Evolutionary conservation across 2,888 invertebrate genomes (phyloP), one percentile per base, ranked within the genome.

Genomic region (Diabrotica balteata): DNA sequence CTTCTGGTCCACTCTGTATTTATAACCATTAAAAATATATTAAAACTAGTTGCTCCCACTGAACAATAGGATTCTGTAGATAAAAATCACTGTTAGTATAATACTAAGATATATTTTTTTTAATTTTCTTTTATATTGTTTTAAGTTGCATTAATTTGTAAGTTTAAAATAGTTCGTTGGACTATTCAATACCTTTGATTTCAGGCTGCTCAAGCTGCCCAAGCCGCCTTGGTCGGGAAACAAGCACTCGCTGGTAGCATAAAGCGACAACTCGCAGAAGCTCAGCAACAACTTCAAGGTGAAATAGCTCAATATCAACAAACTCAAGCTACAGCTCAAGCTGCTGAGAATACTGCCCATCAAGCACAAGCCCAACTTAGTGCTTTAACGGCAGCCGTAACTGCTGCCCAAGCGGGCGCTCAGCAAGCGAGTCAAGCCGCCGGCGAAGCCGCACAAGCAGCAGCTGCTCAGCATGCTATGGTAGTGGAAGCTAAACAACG

Each of bases 281-380:
- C 90, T 0, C 89, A 90, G 77, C 87, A 87, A 0, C 87, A 86
- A 0, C 86, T 91, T 4, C 88, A 90, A 73, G 87, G 87, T 2
- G 92, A 92, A 77, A 86, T 89, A 73, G 86, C 87, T 80, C 92
- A 92, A 82, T 82, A 91, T 72, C 89, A 89, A 72, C 89, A 91
- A 64, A 90, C 92, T 7, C 90, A 91, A 80, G 84, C 90, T 64
- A 83, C 92, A 0, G 89, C 91, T 0, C 88, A 88, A 62, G 84
- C 91, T 0, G 90, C 92, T 0, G 89, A 90, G 47, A 88, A 90
- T 75, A 86, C 91, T 0, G 90, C 91, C 0, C 88, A 90, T 77
- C 90, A 91, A 80, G 90, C 91, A 45, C 88, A 89, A 85, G 89
- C 90, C 77, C 79, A 79, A 71, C 67, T 90, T 72, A 89, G 90